Evolutionary conservation across 2,797 vertebrate species (phyloP).

Genomic region (Poeciliopsis turneri): DNA sequence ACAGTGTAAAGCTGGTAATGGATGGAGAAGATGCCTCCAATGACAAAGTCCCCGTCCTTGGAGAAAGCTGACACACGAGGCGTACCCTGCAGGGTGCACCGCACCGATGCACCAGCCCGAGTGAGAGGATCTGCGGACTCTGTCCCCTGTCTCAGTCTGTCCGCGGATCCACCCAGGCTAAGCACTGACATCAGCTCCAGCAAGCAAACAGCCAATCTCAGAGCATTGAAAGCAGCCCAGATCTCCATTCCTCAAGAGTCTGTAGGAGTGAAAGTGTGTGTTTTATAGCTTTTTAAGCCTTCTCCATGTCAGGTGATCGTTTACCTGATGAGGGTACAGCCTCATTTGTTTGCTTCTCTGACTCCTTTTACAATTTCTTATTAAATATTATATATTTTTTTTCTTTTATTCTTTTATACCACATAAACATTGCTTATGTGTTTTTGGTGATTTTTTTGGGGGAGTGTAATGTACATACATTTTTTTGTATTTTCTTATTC

Average conservation of each 20-base stretch:
- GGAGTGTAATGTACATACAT: not conserved
- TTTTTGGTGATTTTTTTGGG: not conserved
- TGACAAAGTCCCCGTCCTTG: not conserved
- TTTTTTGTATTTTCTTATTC: not conserved
- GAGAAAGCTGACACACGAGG: slow-evolving; percentile 1
- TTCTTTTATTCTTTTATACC: not conserved
- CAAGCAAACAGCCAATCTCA: slow-evolving; percentile 23
- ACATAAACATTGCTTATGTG: not conserved
- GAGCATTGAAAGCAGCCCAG: not conserved
- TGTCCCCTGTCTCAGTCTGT: not conserved
- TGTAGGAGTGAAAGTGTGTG: not conserved
- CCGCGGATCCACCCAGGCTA: not conserved
- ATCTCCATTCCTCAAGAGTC: slow-evolving; percentile 20
- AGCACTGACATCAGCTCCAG: slow-evolving; percentile 4
- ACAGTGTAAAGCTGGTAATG: slow-evolving; percentile 50
- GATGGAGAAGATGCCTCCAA: slow-evolving; percentile 69
- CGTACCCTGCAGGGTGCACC: not conserved
- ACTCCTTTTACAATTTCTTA: not conserved
- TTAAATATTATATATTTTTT: not conserved
- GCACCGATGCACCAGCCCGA: not conserved
- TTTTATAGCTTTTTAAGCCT: not conserved
- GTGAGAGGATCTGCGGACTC: not conserved
- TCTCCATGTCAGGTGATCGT: not conserved
- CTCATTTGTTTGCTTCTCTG: not conserved
- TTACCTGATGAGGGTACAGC: not conserved